A percentile compares a stretch with the other conserved stretches of the same genome.
phyloP scores from a whole-genome alignment of 2,113 vertebrate species.

The Arenaria interpres region DNA sequence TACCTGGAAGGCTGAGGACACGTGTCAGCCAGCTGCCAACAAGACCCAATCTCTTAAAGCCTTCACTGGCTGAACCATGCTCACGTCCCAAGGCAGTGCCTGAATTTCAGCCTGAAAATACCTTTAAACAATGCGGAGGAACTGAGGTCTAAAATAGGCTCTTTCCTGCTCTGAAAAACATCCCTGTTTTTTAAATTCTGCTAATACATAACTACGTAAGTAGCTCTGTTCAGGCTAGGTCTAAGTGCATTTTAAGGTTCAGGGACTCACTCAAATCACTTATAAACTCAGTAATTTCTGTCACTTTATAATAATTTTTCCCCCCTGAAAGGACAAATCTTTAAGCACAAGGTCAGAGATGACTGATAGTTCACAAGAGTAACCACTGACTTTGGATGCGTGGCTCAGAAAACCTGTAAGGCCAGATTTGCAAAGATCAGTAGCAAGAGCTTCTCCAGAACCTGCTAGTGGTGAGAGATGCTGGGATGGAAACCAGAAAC shows the following conservation, averaged over 20 bases:
- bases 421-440: neutral
- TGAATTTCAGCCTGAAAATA: conserved; percentile 38
- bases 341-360: neutral
- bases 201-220: neutral
- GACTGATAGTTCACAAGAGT: neutral
- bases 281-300: neutral
- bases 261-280: neutral
- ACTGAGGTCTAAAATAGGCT: conserved; percentile 1
- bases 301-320: neutral
- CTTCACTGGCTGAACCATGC: accelerated
- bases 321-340: neutral
- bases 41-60: neutral
- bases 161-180: neutral
- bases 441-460: neutral
- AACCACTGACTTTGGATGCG: neutral
- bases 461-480: neutral
- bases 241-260: neutral
- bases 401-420: neutral
- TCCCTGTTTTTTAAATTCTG: neutral
- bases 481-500: neutral
- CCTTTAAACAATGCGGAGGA: conserved; percentile 27
- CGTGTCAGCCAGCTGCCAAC: conserved; percentile 16
- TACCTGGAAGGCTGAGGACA: neutral
- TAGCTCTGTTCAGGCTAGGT: neutral
- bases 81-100: neutral